phyloP scores from a whole-genome alignment of 2,888 invertebrate species.

The Vesta saturnalis region DNA sequence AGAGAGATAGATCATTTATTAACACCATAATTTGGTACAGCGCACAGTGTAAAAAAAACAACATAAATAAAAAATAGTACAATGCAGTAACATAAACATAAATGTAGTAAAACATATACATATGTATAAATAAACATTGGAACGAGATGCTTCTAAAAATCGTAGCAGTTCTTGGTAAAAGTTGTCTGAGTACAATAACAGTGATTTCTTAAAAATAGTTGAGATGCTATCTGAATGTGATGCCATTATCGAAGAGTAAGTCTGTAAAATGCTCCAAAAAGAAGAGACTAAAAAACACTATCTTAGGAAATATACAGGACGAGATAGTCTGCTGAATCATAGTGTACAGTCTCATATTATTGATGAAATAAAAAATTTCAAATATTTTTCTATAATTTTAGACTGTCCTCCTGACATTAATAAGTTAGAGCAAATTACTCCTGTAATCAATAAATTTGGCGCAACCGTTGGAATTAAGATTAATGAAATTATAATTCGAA shows the following conservation, averaged over 20 bases:
- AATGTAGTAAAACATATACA: too few species aligned
- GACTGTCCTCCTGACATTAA: slow-evolving; percentile 25
- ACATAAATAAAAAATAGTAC: too few species aligned
- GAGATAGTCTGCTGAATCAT: slow-evolving; percentile 24
- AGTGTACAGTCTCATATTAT: slow-evolving; percentile 21
- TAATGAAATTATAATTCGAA: too few species aligned
- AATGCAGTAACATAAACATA: too few species aligned
- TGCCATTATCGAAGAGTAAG: slow-evolving; percentile 3
- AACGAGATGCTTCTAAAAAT: slow-evolving; percentile 17
- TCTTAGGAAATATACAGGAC: slow-evolving; percentile 24
- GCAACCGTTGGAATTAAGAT: slow-evolving; percentile 27
- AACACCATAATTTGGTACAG: too few species aligned
- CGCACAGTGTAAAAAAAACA: too few species aligned
- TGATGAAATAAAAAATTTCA: slow-evolving; percentile 22
- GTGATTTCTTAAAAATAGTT: slow-evolving; percentile 26
- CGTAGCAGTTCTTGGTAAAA: slow-evolving; percentile 21
- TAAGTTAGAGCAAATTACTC: slow-evolving; percentile 31
- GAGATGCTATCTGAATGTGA: slow-evolving; percentile 18
- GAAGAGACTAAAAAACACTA: slow-evolving; percentile 3
- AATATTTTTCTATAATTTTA: slow-evolving; percentile 20
- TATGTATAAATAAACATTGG: slow-evolving; percentile 20
- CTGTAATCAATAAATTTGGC: slow-evolving; percentile 29
- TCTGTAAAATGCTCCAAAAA: slow-evolving; percentile 3
- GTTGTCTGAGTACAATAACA: too few species aligned
- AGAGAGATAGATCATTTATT: too few species aligned